A percentile compares a stretch with the other conserved stretches of the same genome.
Conservation (phyloP, 2,888 invertebrate species). For the Trichogramma evanescens region DNA sequence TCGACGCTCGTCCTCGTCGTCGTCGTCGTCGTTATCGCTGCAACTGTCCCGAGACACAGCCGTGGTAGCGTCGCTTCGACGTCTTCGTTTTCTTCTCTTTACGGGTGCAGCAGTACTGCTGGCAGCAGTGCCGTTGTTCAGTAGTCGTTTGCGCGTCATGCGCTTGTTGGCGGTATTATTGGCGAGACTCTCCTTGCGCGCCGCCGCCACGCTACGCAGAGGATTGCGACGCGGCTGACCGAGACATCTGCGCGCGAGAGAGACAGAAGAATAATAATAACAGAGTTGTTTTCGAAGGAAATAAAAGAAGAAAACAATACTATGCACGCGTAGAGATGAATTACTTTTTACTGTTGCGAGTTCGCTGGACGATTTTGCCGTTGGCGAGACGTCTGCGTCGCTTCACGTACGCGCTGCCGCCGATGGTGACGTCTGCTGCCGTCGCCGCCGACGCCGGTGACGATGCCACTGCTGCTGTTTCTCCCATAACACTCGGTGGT, state of each 20-base stretch:
- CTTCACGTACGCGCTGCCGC: not conserved
- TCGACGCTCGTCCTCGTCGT: not conserved
- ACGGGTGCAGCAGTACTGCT: constrained; percentile 22
- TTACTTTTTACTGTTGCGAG: no score
- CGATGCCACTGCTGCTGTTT: not conserved
- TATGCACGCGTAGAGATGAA: no score
- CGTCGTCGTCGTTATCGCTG: constrained; percentile 6
- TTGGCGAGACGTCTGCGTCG: no score
- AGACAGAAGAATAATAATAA: no score
- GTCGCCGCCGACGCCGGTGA: not conserved
- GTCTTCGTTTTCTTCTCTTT: constrained; percentile 30
- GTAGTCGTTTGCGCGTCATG: not conserved
- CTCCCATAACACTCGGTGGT: not conserved
- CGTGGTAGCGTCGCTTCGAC: constrained; percentile 27
- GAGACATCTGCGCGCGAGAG: no score
- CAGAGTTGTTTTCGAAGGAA: no score
- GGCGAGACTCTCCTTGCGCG: no score
- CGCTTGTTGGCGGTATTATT: not conserved
- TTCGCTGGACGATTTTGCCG: no score
- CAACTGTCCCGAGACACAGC: constrained; percentile 29
- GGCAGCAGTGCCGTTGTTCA: not conserved
- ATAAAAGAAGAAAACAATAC: no score
- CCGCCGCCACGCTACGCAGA: no score
- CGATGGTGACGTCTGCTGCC: not conserved
- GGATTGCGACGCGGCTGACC: no score